Conservation (phyloP, 2,113 vertebrate species). For the Urocitellus parryii region DNA sequence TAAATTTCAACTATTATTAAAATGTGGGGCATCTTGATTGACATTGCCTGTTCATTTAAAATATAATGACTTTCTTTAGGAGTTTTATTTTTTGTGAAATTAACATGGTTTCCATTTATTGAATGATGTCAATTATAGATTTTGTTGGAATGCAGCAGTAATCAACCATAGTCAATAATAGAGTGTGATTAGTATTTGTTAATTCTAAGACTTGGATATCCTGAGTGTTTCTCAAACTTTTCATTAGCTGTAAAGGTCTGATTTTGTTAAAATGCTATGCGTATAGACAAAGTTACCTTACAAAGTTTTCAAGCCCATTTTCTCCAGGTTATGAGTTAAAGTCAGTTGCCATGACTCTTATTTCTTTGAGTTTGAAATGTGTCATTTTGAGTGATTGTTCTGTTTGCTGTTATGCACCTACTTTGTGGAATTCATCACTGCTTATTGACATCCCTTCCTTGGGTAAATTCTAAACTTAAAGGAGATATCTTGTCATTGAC, state of each 20-base stretch:
- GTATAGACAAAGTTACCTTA: conserved; percentile 11
- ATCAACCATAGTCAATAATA: background rate
- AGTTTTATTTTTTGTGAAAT: background rate
- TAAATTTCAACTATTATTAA: conserved; percentile 69
- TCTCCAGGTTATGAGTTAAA: conserved; percentile 64
- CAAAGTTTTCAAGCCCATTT: conserved; percentile 51
- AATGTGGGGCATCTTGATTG: conserved; percentile 38
- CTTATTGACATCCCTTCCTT: conserved; percentile 63
- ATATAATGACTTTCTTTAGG: background rate
- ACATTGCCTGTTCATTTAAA: conserved; percentile 18
- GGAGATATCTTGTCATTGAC: conserved; percentile 42
- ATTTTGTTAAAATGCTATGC: background rate
- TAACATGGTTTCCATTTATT: background rate
- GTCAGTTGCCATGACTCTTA: conserved; percentile 61
- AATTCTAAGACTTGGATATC: background rate
- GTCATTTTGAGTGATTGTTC: conserved; percentile 71
- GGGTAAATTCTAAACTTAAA: conserved; percentile 58
- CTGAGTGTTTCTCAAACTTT: background rate
- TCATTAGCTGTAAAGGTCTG: background rate
- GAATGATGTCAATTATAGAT: background rate
- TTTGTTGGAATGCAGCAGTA: background rate
- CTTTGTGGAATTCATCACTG: conserved; percentile 53
- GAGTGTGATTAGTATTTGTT: background rate
- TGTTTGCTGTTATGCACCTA: conserved; percentile 53
- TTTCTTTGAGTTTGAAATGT: conserved; percentile 72